Conservation (phyloP, 2,797 vertebrate species). For the Pteronotus mesoamericanus region DNA sequence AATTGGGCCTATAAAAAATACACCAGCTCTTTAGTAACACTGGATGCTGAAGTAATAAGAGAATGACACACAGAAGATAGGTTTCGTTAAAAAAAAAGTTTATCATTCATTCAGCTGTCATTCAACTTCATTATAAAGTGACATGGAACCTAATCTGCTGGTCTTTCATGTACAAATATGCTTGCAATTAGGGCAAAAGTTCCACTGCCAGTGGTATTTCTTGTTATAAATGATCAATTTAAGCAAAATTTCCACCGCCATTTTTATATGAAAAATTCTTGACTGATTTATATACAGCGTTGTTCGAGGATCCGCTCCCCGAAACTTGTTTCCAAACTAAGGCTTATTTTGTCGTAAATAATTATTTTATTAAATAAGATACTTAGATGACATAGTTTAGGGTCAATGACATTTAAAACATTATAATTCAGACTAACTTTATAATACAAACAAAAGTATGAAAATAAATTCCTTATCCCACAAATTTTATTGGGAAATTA, state of each 20-base stretch:
- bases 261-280: background rate
- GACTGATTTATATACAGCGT: background rate
- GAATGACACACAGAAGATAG: background rate
- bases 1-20: constrained; percentile 32
- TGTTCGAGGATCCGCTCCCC: background rate
- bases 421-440: background rate
- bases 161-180: background rate
- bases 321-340: background rate
- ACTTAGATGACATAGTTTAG: background rate
- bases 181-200: background rate
- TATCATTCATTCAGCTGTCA: background rate
- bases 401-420: constrained; percentile 5
- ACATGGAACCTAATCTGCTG: background rate
- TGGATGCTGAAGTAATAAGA: constrained; percentile 10
- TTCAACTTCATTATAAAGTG: background rate
- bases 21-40: background rate
- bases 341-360: background rate
- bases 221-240: background rate
- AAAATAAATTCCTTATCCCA: background rate
- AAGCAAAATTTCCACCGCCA: background rate
- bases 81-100: background rate
- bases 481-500: constrained; percentile 26
- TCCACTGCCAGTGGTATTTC: background rate
- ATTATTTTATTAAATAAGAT: constrained; percentile 21
- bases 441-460: background rate